Base-by-base conservation (phyloP, 2,888 invertebrate genomes). In the Xestia rhomboidea region DNA sequence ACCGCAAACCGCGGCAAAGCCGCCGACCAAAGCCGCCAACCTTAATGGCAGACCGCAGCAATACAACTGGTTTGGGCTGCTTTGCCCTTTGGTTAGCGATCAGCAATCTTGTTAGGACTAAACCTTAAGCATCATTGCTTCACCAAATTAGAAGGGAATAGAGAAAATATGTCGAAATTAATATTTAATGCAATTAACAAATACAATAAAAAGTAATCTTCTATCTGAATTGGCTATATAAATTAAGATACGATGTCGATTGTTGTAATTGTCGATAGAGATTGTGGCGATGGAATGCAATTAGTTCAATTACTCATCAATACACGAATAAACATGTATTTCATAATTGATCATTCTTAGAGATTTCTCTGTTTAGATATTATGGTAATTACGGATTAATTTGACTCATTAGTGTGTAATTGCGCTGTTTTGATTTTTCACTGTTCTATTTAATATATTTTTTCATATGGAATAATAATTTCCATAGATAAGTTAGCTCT, bases 271-370 rank as follows among this genome's bases (percentile, higher is more conserved):
- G 51, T 51, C 15, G 27, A 49, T 15, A 15, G 51, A 77, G 62
- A 78, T 78, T n/a, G 15, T 38, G n/a, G 46, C 54, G 63, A 60
- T 71, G 63, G 63, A 69, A 70, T 73, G 57, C 57, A 64, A 60
- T 73, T 83, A 21, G 41, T 72, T 57, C 13, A 77, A 78, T 69
- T 73, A 73, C 78, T 41, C n/a, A 66, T 83, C 24, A 62, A 41
- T 41, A 64, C 64, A 64, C 18, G n/a, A 64, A 64, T 54, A 63
- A 21, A 63, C 27, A 41, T 78, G 64, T 80, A 71, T 78, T 68
- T 34, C 49, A 49, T 30, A 77, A 34, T 79, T 62, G 7, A 63
- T 79, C 51, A 79, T 70, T 24, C 30, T 57, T 64, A 63, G 6
- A 51, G 44, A 63, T 63, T 63, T 51, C 46, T 68, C 6, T 24